These are phyloP conservation scores for Aphidoletes aphidimyza DNA, from an alignment of 2,888 invertebrate genomes.

Conservation along the genomic window DNA sequence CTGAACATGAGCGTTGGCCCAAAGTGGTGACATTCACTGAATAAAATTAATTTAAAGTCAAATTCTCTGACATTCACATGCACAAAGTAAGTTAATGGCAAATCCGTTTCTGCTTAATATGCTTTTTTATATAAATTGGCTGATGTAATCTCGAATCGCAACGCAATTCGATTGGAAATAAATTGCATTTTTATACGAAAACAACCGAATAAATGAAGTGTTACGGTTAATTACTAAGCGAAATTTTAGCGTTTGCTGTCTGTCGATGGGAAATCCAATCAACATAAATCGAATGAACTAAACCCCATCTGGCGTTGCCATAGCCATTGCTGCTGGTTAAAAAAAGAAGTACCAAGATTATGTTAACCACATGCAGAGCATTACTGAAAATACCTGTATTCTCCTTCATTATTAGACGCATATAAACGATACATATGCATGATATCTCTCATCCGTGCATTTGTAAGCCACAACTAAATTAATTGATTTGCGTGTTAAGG, in stretches of 20 bases:
- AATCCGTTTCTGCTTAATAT: neutral
- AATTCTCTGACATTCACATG: neutral
- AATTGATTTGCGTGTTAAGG: neutral
- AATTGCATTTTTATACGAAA: neutral
- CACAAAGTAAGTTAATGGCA: neutral
- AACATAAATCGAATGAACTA: neutral
- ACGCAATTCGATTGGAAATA: neutral
- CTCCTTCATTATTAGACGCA: neutral
- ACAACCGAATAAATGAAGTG: neutral
- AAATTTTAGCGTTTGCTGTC: neutral
- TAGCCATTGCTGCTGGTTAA: neutral
- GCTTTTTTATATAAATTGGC: neutral
- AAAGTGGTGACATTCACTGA: conserved; percentile 41
- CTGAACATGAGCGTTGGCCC: conserved; percentile 44
- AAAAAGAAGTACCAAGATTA: neutral
- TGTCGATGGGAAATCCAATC: conserved; percentile 13
- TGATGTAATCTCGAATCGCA: neutral
- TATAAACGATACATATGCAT: conserved; percentile 7
- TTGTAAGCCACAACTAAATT: conserved; percentile 3
- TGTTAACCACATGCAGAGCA: neutral
- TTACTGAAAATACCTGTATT: conserved; percentile 23
- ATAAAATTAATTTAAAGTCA: neutral
- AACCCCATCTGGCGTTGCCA: neutral
- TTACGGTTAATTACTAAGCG: neutral
- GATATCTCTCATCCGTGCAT: neutral